Percentiles rank a stretch among this genome's conserved stretches.
Conservation (phyloP, 1,140 invertebrate genomes). For the Amphibalanus amphitrite region DNA sequence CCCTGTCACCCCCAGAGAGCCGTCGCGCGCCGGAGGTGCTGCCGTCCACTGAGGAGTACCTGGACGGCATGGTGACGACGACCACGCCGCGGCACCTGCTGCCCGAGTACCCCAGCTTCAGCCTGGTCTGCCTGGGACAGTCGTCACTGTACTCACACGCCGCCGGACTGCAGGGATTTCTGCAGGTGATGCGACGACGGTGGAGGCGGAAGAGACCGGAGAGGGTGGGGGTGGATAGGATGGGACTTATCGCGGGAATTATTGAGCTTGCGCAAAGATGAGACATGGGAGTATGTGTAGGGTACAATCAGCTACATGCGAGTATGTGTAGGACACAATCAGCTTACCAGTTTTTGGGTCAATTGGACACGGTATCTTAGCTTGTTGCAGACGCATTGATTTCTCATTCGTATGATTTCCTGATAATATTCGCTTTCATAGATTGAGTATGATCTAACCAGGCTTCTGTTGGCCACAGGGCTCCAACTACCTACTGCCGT, state of each 20-base stretch:
- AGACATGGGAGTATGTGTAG: too few species aligned
- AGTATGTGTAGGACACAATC: too few species aligned
- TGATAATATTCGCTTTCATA: too few species aligned
- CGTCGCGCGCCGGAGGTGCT: constrained; percentile 22
- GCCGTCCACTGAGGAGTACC: constrained; percentile 71
- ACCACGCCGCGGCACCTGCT: constrained; percentile 54
- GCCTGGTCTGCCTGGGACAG: constrained; percentile 69
- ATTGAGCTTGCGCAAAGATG: background rate
- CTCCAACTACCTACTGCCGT: constrained; percentile 81
- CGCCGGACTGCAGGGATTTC: constrained; percentile 43
- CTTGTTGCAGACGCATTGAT: too few species aligned
- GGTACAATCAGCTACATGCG: too few species aligned
- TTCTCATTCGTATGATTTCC: too few species aligned
- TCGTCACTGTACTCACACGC: constrained; percentile 82
- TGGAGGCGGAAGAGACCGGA: too few species aligned
- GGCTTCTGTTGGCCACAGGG: too few species aligned
- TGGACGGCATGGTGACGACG: constrained; percentile 74
- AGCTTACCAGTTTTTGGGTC: too few species aligned
- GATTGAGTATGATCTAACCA: too few species aligned
- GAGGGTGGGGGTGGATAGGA: too few species aligned
- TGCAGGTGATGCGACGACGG: background rate
- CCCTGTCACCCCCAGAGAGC: background rate
- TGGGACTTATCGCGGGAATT: background rate
- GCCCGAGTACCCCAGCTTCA: constrained; percentile 85
- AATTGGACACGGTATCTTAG: too few species aligned